A percentile compares a stretch with the other conserved stretches of the same genome.
These are phyloP conservation scores for Pseudomyrmex flavicornis DNA, from an alignment of 1,140 invertebrate species.

Conservation along the genomic window DNA sequence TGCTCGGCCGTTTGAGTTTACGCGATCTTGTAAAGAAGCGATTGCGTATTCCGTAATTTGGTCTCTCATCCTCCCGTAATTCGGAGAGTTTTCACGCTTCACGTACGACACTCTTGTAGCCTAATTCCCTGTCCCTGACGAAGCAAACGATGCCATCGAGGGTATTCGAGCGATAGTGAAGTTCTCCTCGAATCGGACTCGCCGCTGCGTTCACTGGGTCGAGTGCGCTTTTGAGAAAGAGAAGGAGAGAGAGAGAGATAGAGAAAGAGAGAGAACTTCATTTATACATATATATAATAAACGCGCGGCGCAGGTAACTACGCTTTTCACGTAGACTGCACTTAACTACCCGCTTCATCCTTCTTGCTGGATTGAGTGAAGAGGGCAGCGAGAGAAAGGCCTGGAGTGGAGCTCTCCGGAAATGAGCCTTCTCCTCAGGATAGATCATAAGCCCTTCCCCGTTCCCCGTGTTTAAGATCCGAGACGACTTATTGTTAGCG, in stretches of 20 bases:
- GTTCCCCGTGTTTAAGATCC: constrained; percentile 28
- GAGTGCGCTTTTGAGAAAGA: constrained; percentile 64
- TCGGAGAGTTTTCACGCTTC: neutral
- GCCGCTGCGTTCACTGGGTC: constrained; percentile 66
- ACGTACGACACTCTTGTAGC: neutral
- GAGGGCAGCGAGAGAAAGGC: constrained; percentile 41
- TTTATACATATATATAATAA: constrained; percentile 70
- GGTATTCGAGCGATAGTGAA: constrained; percentile 8
- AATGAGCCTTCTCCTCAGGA: constrained; percentile 56
- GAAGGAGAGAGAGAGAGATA: no score
- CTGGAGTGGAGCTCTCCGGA: constrained; percentile 36
- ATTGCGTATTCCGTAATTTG: neutral
- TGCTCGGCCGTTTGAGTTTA: neutral
- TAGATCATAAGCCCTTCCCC: constrained; percentile 46
- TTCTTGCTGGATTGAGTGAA: neutral
- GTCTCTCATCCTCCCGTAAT: neutral
- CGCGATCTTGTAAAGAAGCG: constrained; percentile 17
- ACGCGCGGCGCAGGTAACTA: constrained; percentile 54
- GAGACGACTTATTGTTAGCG: constrained; percentile 38
- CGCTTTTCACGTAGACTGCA: constrained; percentile 54
- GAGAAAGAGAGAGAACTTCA: constrained; percentile 25
- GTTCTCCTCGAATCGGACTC: constrained; percentile 42
- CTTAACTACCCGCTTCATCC: constrained; percentile 46
- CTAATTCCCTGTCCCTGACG: neutral
- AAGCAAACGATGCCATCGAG: constrained; percentile 12